phyloP scores from a whole-genome alignment of 2,888 invertebrate species.

The Caenorhabditis sp. region DNA sequence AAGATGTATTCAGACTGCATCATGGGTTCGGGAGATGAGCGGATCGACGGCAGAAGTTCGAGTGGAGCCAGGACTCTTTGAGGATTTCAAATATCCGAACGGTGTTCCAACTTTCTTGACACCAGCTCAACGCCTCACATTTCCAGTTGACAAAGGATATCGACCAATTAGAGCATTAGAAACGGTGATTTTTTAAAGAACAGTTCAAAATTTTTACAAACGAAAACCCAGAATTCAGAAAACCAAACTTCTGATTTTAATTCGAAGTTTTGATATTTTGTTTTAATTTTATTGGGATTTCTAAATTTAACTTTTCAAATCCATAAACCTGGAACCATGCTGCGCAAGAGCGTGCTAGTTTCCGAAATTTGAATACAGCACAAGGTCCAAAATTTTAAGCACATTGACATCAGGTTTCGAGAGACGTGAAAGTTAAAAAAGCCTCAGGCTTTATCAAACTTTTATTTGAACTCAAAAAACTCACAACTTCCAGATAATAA shows the following conservation, averaged over 20 bases:
- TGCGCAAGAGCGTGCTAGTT: no score
- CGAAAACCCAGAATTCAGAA: not conserved
- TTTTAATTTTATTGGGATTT: no score
- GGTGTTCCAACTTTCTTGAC: constrained; percentile 38
- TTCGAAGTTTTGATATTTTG: no score
- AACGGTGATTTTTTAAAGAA: constrained; percentile 8
- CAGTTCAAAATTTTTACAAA: not conserved
- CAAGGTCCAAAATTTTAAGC: no score
- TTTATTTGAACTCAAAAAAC: not conserved
- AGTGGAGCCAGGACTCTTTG: constrained; percentile 61
- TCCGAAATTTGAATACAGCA: no score
- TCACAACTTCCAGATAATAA: constrained; percentile 6
- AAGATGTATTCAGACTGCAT: constrained; percentile 61
- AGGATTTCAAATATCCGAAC: constrained; percentile 51
- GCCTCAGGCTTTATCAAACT: no score
- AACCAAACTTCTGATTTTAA: no score
- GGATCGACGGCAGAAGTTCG: constrained; percentile 39
- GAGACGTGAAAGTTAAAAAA: not conserved
- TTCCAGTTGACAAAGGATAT: constrained; percentile 44
- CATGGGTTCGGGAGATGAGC: constrained; percentile 35
- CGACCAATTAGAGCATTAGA: constrained; percentile 25
- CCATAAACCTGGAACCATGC: no score
- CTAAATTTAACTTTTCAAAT: no score
- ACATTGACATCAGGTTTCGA: no score
- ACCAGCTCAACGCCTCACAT: constrained; percentile 23